Evolutionary conservation across 2,113 vertebrate genomes (phyloP), one percentile per base, ranked within the genome.

Genomic region (Vicugna pacos): DNA sequence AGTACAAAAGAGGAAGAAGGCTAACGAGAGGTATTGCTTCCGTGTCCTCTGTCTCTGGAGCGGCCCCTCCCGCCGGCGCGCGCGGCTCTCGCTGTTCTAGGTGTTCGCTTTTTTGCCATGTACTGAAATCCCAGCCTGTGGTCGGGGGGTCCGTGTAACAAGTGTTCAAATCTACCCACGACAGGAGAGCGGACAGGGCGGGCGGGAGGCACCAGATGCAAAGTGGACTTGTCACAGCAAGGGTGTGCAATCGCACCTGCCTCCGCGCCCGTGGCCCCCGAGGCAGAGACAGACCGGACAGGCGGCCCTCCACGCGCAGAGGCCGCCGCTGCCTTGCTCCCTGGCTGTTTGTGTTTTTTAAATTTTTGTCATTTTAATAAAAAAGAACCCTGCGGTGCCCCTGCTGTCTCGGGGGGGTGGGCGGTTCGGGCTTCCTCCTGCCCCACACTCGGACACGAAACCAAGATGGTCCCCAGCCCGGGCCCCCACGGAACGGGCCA

Each of bases 1-100:
- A 98, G 98, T 99, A 99, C 98, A 99, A 99, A 99, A 99, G 98
- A 99, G 99, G 99, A 99, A 99, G 99, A 99, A 99, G 99, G 98
- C 98, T 98, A 98, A 98, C 98, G 98, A 98, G 99, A 99, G 99
- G 99, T 99, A 99, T 99, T 99, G 99, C 99, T 99, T 99, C 99
- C 98, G 91, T 98, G 98, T 98, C 99, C 99, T 99, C 98, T 97
- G 98, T 97, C 97, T 98, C 98, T 98, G 98, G 98, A 97, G 96
- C 93, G 93, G 99, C 98, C 98, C 98, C 99, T 98, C 98, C 98
- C 98, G 98, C 98, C 98, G 98, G 98, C 97, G 97, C 98, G 97
- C 98, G 97, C 96, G 98, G 96, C 98, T 98, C 96, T 97, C 96
- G 98, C 97, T 96, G 98, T 98, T 98, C 95, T 77, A 98, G 97